Percentiles rank a stretch among this genome's conserved stretches.
Conservation (phyloP, 1,140 invertebrate species). For the Heliconius melpomene region DNA sequence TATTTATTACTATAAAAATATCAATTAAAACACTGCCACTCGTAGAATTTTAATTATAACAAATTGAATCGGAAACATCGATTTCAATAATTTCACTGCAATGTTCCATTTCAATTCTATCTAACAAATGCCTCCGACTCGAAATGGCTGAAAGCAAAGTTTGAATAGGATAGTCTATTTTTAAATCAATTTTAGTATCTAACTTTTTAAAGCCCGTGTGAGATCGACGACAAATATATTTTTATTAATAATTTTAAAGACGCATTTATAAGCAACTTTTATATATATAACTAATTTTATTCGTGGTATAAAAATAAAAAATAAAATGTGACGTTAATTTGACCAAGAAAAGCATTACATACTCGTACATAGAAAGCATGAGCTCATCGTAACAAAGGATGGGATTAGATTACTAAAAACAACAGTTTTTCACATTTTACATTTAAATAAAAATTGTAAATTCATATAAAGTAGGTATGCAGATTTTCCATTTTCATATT, state of each 20-base stretch:
- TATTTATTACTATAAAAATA: too few relatives aligned
- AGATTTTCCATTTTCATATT: neutral
- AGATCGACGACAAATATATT: neutral
- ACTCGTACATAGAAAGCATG: too few relatives aligned
- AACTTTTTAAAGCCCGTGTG: constrained; percentile 49
- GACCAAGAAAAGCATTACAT: too few relatives aligned
- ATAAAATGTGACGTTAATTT: neutral
- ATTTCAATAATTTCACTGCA: constrained; percentile 64
- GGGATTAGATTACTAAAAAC: too few relatives aligned
- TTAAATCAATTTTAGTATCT: constrained; percentile 43
- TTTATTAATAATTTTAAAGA: neutral
- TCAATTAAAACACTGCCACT: neutral
- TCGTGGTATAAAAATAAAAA: neutral
- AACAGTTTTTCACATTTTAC: too few relatives aligned
- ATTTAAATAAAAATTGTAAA: neutral
- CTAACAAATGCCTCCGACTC: constrained; percentile 62
- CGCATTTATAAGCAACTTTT: neutral
- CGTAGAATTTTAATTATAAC: constrained; percentile 53
- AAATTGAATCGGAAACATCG: constrained; percentile 60
- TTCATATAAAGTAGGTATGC: neutral
- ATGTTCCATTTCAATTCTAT: constrained; percentile 54
- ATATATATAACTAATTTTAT: neutral
- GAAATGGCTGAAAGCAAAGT: constrained; percentile 67
- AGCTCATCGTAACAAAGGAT: too few relatives aligned
- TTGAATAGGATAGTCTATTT: constrained; percentile 64